phyloP scores from a whole-genome alignment of 2,113 vertebrate species.

The Heterotilapia buettikoferi region DNA sequence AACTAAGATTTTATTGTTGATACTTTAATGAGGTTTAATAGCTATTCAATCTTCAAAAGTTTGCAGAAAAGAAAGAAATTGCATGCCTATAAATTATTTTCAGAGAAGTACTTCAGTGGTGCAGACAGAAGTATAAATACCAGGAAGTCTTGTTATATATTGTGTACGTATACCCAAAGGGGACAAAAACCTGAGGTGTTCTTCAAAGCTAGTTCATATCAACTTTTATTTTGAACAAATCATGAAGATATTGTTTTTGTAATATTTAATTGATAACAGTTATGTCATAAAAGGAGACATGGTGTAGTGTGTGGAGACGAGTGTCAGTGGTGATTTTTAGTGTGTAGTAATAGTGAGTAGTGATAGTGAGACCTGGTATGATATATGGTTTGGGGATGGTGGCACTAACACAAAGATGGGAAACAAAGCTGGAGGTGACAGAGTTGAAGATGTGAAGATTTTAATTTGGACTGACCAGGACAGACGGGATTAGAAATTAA shows the following conservation, averaged over 20 bases:
- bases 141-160: not conserved
- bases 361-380: not conserved
- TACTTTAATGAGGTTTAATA: not conserved
- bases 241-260: not conserved
- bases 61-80: not conserved
- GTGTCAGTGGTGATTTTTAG: not conserved
- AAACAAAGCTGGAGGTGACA: not conserved
- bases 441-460: not conserved
- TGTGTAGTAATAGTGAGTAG: not conserved
- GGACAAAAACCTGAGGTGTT: fast-evolving
- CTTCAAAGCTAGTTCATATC: fast-evolving
- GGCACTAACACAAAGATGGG: not conserved
- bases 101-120: not conserved
- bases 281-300: not conserved
- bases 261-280: not conserved
- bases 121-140: not conserved
- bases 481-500: not conserved
- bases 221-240: not conserved
- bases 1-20: not conserved
- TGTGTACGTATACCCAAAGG: not conserved
- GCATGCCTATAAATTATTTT: not conserved
- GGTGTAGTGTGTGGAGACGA: not conserved
- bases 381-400: not conserved
- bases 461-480: not conserved
- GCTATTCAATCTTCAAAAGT: not conserved